Conservation (phyloP, 2,888 invertebrate species). For the Oeneis ivallda region DNA sequence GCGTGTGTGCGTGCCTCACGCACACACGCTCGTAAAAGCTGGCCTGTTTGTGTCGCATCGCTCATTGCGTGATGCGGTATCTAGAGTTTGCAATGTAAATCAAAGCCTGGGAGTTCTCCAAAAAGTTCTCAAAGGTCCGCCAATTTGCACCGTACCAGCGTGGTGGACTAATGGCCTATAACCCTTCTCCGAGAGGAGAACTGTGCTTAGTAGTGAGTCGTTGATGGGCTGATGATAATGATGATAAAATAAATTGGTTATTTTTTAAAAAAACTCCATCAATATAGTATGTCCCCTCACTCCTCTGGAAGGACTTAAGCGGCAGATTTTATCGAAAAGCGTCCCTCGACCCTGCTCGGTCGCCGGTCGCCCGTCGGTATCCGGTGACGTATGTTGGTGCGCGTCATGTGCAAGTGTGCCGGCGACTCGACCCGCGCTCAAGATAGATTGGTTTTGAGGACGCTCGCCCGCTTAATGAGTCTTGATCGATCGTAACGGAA, state of each 20-base stretch:
- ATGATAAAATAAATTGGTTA: neutral
- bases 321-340: neutral
- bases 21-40: no score
- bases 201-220: no score
- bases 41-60: no score
- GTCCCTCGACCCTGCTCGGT: constrained; percentile 23
- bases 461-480: constrained; percentile 21
- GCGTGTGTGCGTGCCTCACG: no score
- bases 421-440: constrained; percentile 9
- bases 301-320: neutral
- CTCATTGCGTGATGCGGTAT: no score
- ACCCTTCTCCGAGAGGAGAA: no score
- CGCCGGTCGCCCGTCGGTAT: constrained; percentile 28
- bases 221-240: no score
- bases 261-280: neutral
- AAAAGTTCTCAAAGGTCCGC: no score
- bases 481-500: constrained; percentile 25
- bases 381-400: constrained; percentile 24
- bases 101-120: no score
- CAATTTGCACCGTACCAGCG: no score
- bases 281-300: neutral
- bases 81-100: no score
- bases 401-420: constrained; percentile 20
- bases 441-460: constrained; percentile 24
- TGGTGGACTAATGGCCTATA: no score